Evolutionary conservation across 2,797 vertebrate species (phyloP), one percentile per base, ranked within the genome.

Genomic region (Distichodus sexfasciatus): DNA sequence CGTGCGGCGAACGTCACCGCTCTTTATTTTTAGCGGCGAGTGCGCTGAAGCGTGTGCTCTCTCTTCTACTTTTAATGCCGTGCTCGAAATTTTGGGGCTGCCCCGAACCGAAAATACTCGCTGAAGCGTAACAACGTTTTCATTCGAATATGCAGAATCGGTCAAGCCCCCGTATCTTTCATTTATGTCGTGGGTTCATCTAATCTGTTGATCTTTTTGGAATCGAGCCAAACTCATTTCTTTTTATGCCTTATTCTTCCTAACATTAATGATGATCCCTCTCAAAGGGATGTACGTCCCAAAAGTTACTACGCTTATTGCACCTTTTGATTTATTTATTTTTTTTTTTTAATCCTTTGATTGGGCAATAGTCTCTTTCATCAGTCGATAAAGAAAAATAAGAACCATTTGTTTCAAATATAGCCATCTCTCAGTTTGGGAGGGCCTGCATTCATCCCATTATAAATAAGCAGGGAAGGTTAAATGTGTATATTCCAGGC

Each of bases 401-500:
- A n/a, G n/a, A n/a, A n/a, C n/a, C 12, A 31, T 28, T 29, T 53
- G n/a, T 1, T 29, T 1, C 11, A 11, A 8, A 48, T 33, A 38
- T 19, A 14, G 26, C 40, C 41, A 47, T 29, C 24, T 55, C 29
- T 57, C 51, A 15, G 2, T 6, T 0, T 15, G 10, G 24, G 19
- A 26, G 61, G 46, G 29, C 41, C 51, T 50, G 53, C 15, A 11
- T 29, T 14, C 44, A 19, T 58, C 53, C n/a, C 10, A n/a, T 9
- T n/a, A 41, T 15, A 41, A 23, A 43, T 58, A 19, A 36, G 26
- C 67, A 26, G 58, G 67, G 47, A 48, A 57, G 53, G 36, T 21
- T 50, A 26, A 3, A 15, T 41, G 53, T 10, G 35, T 54, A 24
- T 31, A 15, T 65, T 21, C 28, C 51, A n/a, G n/a, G n/a, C n/a